Evolutionary conservation across 2,888 invertebrate genomes (phyloP).

Genomic region (Acleris holmiana): DNA sequence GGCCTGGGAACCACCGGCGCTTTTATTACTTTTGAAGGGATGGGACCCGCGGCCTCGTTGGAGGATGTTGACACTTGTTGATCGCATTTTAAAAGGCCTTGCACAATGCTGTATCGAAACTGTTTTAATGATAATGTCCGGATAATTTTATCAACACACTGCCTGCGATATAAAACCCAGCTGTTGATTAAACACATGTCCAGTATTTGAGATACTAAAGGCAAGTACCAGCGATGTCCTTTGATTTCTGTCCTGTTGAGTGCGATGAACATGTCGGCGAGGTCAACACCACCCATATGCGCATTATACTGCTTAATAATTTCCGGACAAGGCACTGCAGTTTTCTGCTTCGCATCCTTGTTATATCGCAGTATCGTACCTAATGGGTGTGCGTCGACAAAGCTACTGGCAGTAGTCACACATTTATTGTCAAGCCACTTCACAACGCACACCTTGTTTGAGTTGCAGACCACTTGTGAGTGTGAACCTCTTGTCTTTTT

Average conservation of each 20-base stretch:
- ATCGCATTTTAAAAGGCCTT: conserved; percentile 15
- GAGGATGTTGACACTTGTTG: conserved; percentile 4
- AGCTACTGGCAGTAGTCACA: not conserved
- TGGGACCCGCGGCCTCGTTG: conserved; percentile 4
- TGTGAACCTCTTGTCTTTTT: not conserved
- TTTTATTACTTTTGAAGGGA: conserved; percentile 10
- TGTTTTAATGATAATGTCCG: too few relatives aligned
- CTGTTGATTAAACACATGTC: conserved; percentile 4
- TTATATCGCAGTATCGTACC: not conserved
- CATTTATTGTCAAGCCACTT: conserved; percentile 4
- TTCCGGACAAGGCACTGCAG: not conserved
- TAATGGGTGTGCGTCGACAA: not conserved
- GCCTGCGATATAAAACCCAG: conserved; percentile 11
- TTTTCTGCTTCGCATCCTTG: not conserved
- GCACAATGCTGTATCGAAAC: conserved; percentile 1
- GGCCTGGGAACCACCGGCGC: conserved; percentile 15
- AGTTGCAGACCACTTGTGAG: not conserved
- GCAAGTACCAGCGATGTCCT: not conserved
- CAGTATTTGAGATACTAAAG: conserved; percentile 7
- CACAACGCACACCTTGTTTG: not conserved
- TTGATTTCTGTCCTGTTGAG: not conserved
- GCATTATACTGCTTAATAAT: conserved; percentile 11
- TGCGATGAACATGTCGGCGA: conserved; percentile 2
- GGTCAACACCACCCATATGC: conserved; percentile 4
- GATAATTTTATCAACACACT: not conserved